A percentile compares a stretch with the other conserved stretches of the same genome.
Evolutionary conservation across 2,113 vertebrate species (phyloP).

Genomic region (Centropus bengalensis): DNA sequence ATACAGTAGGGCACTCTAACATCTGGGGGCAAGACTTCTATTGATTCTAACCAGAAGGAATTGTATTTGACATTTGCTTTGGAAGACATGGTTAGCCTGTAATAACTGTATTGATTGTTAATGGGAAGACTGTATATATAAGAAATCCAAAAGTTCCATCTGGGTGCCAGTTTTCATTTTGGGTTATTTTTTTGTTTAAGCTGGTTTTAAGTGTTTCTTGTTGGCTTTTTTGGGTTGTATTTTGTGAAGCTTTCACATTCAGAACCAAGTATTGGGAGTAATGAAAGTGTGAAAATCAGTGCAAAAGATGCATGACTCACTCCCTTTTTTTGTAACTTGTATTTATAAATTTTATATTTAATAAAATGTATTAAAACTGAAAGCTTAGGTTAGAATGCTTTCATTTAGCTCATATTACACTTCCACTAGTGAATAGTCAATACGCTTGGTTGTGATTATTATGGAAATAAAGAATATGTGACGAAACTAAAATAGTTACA

Average conservation of each 20-base stretch:
- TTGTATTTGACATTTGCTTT: constrained; percentile 10
- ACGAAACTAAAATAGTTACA: background rate
- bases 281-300: background rate
- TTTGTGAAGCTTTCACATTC: background rate
- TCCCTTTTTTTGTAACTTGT: background rate
- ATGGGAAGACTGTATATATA: background rate
- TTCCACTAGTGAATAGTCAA: background rate
- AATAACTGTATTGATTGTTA: background rate
- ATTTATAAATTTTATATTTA: background rate
- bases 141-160: constrained; percentile 19
- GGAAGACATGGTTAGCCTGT: constrained; percentile 32
- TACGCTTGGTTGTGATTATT: background rate
- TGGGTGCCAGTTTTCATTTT: background rate
- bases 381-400: background rate
- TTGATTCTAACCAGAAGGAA: background rate
- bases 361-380: background rate
- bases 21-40: background rate
- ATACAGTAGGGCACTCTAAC: background rate
- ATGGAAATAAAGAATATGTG: background rate
- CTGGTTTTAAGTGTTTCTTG: background rate
- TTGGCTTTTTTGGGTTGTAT: background rate
- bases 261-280: background rate
- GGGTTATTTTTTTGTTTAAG: background rate
- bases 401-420: background rate
- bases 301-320: background rate